Percentiles rank a stretch among this genome's conserved stretches.
Evolutionary conservation across 2,797 vertebrate species (phyloP).

Genomic region (Arnoldichthys spilopterus): DNA sequence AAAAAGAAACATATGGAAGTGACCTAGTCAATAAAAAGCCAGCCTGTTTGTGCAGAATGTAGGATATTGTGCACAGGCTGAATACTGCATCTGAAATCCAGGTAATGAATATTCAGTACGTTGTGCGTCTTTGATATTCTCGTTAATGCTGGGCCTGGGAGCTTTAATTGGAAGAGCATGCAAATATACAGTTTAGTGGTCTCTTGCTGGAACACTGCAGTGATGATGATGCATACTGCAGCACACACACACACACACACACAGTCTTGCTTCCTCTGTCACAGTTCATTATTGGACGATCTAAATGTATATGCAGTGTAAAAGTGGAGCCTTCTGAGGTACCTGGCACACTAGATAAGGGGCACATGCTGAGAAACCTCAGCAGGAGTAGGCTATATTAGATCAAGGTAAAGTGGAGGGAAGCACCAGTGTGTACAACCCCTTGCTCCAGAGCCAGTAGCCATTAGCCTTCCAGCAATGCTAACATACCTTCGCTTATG

Average conservation of each 20-base stretch:
- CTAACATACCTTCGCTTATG: too few species aligned
- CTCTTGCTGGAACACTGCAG: conserved; percentile 6
- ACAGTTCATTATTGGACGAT: conserved; percentile 8
- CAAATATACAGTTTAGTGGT: conserved; percentile 49
- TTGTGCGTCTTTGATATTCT: conserved; percentile 57
- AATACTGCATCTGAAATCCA: conserved; percentile 46
- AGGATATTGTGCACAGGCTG: conserved; percentile 29
- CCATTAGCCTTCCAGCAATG: neutral
- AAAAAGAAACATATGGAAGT: neutral
- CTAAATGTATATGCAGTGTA: conserved; percentile 3
- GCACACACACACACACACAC: neutral
- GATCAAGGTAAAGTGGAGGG: neutral
- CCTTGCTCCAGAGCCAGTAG: neutral
- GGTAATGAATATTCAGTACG: conserved; percentile 53
- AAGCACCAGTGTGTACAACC: neutral
- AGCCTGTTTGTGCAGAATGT: conserved; percentile 13
- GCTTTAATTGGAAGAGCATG: conserved; percentile 55
- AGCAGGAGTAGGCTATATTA: neutral
- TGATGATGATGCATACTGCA: conserved; percentile 11
- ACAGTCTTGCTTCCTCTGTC: neutral
- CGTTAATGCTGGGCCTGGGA: conserved; percentile 42
- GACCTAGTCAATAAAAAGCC: neutral
- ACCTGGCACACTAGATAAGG: neutral
- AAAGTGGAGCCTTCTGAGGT: neutral
- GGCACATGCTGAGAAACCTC: neutral